Evolutionary conservation across 2,888 invertebrate genomes (phyloP).

Genomic region (Pseudoips prasinana): DNA sequence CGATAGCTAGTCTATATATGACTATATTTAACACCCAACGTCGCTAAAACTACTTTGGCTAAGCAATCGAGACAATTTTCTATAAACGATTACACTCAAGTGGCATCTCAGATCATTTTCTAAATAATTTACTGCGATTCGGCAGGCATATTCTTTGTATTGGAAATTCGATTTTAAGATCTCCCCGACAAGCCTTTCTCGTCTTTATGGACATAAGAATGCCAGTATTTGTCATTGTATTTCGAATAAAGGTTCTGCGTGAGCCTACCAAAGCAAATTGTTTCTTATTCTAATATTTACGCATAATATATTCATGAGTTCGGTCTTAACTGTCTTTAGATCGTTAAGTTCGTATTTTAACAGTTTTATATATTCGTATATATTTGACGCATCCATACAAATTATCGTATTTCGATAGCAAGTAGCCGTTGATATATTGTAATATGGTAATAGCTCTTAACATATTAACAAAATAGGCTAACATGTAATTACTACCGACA

Average conservation of each 20-base stretch:
- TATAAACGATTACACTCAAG: constrained; percentile 29
- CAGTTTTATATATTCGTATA: constrained; percentile 58
- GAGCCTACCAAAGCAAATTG: constrained; percentile 37
- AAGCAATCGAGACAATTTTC: constrained; percentile 19
- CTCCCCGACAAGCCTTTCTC: constrained; percentile 10
- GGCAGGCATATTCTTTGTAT: constrained; percentile 29
- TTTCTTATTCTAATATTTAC: constrained; percentile 57
- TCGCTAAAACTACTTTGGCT: constrained; percentile 9
- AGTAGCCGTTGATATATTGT: constrained; percentile 59
- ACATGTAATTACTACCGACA: constrained; percentile 42
- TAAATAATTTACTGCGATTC: constrained; percentile 36
- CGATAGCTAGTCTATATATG: too few species aligned
- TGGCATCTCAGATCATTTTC: constrained; percentile 21
- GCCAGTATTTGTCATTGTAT: constrained; percentile 12
- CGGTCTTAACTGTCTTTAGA: constrained; percentile 58
- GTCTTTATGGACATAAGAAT: constrained; percentile 11
- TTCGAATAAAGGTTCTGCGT: constrained; percentile 19
- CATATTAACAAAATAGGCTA: constrained; percentile 46
- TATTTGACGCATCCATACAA: constrained; percentile 56
- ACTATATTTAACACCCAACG: not conserved
- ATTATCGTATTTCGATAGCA: constrained; percentile 56
- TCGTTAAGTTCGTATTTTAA: constrained; percentile 62
- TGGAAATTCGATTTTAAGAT: constrained; percentile 30
- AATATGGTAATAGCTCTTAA: constrained; percentile 54
- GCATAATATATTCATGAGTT: constrained; percentile 66